Evolutionary conservation across 2,797 vertebrate species (phyloP).

Genomic region (Eurystomus glaucurus): DNA sequence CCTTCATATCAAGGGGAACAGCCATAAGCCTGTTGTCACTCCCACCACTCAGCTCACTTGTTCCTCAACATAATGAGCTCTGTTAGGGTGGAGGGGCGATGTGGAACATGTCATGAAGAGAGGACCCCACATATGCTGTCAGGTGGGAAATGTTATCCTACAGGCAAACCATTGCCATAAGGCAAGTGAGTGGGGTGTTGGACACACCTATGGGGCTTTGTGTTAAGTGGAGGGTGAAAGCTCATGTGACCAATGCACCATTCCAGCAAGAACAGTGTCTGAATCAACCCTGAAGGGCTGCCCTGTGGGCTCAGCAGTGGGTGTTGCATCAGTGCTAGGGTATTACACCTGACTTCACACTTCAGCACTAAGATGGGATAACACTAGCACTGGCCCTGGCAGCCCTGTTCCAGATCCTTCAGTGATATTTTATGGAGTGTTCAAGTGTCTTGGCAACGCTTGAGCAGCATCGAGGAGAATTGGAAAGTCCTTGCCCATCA

Average conservation of each 20-base stretch:
- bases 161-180: neutral
- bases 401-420: neutral
- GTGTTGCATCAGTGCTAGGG: neutral
- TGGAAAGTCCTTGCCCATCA: neutral
- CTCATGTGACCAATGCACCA: fast-evolving
- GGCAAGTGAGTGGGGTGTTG: fast-evolving
- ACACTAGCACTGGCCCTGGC: neutral
- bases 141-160: no score
- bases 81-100: fast-evolving
- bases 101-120: no score
- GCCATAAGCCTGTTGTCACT: neutral
- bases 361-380: neutral
- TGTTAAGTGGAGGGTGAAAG: neutral
- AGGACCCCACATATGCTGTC: neutral
- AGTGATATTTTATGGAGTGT: neutral
- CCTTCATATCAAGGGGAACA: neutral
- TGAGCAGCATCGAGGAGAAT: neutral
- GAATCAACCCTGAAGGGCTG: neutral
- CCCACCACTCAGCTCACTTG: neutral
- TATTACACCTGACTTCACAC: neutral
- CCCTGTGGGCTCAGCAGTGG: neutral
- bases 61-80: neutral
- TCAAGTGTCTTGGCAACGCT: neutral
- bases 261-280: neutral
- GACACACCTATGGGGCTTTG: fast-evolving